Base-by-base conservation (phyloP, 2,888 invertebrate genomes). In the Cylloceria caligata region DNA sequence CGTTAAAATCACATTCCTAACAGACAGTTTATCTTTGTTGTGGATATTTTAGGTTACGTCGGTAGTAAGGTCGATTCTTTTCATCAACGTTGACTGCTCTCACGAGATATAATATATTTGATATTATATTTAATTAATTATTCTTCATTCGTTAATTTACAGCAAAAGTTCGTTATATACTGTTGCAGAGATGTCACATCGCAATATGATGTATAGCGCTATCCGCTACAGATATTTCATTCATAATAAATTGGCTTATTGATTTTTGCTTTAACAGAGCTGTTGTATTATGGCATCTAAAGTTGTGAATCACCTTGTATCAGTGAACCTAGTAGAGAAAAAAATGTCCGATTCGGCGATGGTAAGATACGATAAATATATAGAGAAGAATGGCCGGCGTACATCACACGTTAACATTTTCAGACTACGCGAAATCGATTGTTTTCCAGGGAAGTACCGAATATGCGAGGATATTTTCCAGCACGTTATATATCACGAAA, bases 191-290 rank as follows among this genome's bases (percentile, higher is more conserved):
- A n/a, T n/a, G n/a, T n/a, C n/a, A 24, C 16, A 45, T 42, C n/a
- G 9, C 24, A 24, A 24, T 3, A 52, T 0, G 4, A 52, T 11
- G 16, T 36, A 27, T 13, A 45, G 42, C 36, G 30, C 13, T 47
- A 27, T 64, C 16, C 13, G 39, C 4, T 11, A n/a, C 2, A 9
- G 21, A 57, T 68, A 57, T 62, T 42, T 52, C 19, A 69, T 69
- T 52, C 39, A 62, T 52, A 13, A 62, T 69, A 47, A 77, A 36
- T 13, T 77, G 69, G 69, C n/a, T 77, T 62, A 77, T 69, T 60
- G 11, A 42, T 27, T 62, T 62, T 52, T 21, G 30, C 3, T 62
- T 11, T 30, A 24, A 65, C 24, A n/a, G 27, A 13, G 27, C 5
- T 13, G n/a, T 47, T 24, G 24, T 65, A 36, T 9, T 62, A 24